Base-by-base conservation (phyloP, 92 coral and sea anemone genomes). In the Umimayanthus chanpuru region DNA sequence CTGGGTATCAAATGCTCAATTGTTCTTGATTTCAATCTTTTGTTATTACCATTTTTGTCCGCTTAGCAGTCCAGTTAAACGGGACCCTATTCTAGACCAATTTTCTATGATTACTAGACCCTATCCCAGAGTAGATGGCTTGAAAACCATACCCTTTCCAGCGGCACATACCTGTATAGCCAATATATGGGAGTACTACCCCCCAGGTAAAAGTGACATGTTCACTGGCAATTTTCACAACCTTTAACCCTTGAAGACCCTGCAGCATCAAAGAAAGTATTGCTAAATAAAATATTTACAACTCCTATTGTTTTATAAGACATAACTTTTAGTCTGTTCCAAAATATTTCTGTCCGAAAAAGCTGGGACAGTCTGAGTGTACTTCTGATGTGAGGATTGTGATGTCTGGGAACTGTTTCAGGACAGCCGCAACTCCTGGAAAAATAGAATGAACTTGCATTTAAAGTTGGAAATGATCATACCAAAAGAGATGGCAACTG, bases 301-400 rank as follows among this genome's bases (percentile, higher is more conserved):
- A 5, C 4, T 77, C 21, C 43, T 47, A 44, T 71, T 43, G 23
- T 68, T 49, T 44, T 71, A 8, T 29, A 83, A 3, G 21, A 20
- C 26, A 0, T 26, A 41, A 21, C 40, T 23, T 2, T 81, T 85
- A 93, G 65, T 97, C 99, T 66, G 99, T 97, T 81, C 99, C 99
- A 89, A 97, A 97, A 89, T 97, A 97, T 90, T 91, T 95, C 86
- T 94, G 97, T 79, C 99, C 99, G 94, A 97, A 97, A 83, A 88
- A 92, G 29, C 92, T 88, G 1, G 94, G 90, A 76, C 98, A 94
- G 89, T 97, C 99, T 18, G 92, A 85, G 81, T 94, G 95, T 2
- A 97, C 98, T 79, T 97, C 99, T 39, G 99, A 96, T 7, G 99
- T 97, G 18, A 97, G 97, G 84, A 97, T 93, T 82, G 92, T 96